A percentile compares a stretch with the other conserved stretches of the same genome.
phyloP scores from a whole-genome alignment of 1,140 invertebrate genomes.

The Procambarus virginalis region DNA sequence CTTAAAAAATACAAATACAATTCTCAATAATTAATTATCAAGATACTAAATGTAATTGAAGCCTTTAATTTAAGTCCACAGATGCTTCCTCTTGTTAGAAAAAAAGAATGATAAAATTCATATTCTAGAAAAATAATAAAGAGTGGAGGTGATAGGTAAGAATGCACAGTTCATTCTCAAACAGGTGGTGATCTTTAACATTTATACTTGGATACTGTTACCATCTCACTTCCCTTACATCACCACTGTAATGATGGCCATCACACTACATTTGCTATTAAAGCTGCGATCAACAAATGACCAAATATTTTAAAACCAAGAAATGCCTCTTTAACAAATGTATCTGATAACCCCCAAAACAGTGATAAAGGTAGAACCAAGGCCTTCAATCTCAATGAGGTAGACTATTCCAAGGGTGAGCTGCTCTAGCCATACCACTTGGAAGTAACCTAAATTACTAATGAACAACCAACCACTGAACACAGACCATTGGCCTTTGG shows the following conservation, averaged over 20 bases:
- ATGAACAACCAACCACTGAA: conserved; percentile 64
- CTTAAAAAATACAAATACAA: conserved; percentile 59
- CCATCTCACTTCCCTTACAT: neutral
- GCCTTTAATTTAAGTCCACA: conserved; percentile 25
- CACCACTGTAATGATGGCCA: conserved; percentile 17
- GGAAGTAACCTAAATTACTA: conserved; percentile 23
- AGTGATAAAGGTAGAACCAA: conserved; percentile 17
- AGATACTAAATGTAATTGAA: conserved; percentile 24
- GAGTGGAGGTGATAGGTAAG: conserved; percentile 53
- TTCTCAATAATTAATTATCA: conserved; percentile 27
- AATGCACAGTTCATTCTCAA: conserved; percentile 36
- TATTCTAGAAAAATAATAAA: conserved; percentile 36
- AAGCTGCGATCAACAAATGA: neutral
- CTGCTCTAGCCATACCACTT: conserved; percentile 50
- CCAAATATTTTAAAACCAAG: neutral
- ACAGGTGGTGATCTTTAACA: conserved; percentile 11
- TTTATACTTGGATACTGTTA: conserved; percentile 18
- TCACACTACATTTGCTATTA: conserved; percentile 2
- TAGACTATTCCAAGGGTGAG: conserved; percentile 43
- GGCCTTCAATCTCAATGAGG: conserved; percentile 38
- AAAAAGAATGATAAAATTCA: conserved; percentile 26
- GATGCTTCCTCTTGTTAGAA: conserved; percentile 23
- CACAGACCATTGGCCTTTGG: conserved; percentile 58
- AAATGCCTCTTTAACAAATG: neutral
- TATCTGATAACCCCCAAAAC: conserved; percentile 7